phyloP scores from a whole-genome alignment of 2,113 vertebrate species.

The Bettongia penicillata region DNA sequence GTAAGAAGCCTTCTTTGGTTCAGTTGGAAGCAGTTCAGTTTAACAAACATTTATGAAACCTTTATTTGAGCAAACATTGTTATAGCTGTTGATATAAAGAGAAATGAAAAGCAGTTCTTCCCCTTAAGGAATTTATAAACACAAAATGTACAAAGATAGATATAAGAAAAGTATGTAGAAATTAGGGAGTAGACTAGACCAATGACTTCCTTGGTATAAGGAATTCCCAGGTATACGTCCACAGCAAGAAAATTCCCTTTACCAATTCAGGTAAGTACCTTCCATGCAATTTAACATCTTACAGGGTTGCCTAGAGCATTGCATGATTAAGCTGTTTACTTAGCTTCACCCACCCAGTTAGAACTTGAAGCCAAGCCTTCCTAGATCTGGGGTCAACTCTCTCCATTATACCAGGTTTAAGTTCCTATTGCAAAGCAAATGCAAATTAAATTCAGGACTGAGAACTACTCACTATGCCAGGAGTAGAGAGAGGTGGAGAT shows the following conservation, averaged over 20 bases:
- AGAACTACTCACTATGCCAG: background rate
- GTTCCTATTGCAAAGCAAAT: background rate
- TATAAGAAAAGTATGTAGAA: background rate
- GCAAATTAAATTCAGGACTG: background rate
- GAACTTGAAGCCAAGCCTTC: background rate
- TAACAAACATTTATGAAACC: background rate
- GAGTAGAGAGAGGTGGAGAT: background rate
- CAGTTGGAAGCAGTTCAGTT: background rate
- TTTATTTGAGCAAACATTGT: background rate
- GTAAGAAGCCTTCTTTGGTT: background rate
- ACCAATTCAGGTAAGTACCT: background rate
- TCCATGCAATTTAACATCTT: background rate
- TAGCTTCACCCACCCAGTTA: background rate
- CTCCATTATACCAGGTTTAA: background rate
- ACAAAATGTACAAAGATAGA: background rate
- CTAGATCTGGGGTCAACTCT: background rate
- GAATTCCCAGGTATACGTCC: background rate
- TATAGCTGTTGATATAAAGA: background rate
- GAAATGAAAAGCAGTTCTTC: background rate
- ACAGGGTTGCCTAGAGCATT: background rate
- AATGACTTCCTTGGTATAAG: background rate
- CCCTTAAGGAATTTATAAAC: background rate
- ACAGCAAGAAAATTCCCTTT: background rate
- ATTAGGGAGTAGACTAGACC: background rate
- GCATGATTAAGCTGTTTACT: background rate